Conservation (phyloP, 2,113 vertebrate genomes). For the Andinoacara biseriatus region DNA sequence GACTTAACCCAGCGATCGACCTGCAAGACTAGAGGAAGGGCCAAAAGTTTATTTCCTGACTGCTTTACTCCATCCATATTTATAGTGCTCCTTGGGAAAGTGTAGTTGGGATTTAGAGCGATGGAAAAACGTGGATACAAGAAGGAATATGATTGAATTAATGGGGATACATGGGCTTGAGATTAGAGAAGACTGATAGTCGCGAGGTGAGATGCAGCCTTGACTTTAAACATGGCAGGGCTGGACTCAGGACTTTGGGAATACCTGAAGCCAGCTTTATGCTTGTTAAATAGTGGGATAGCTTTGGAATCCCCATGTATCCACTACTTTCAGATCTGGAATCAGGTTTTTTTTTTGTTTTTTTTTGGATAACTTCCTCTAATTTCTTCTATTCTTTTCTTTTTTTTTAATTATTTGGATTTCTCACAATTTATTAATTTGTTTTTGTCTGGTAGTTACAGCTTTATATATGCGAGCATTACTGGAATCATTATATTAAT, state of each 20-base stretch:
- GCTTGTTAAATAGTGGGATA: neutral
- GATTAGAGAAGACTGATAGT: conserved; percentile 32
- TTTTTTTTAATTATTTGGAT: neutral
- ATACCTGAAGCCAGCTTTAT: neutral
- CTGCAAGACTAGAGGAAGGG: conserved; percentile 18
- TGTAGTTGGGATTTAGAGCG: conserved; percentile 38
- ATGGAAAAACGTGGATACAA: conserved; percentile 31
- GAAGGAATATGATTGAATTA: conserved; percentile 25
- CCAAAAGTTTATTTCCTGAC: conserved; percentile 40
- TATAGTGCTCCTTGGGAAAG: conserved; percentile 57
- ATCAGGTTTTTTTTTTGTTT: neutral
- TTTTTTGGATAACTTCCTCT: neutral
- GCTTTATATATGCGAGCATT: neutral
- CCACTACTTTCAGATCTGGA: neutral
- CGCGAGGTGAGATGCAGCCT: neutral
- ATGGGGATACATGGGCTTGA: neutral
- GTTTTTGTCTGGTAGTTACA: neutral
- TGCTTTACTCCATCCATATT: conserved; percentile 30
- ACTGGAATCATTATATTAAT: neutral
- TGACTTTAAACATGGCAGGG: neutral
- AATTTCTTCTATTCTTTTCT: neutral
- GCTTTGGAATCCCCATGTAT: neutral
- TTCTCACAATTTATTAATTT: neutral
- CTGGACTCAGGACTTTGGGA: neutral
- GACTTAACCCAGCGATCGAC: conserved; percentile 63